Evolutionary conservation across 53 echinoderm and acorn worm species (phyloP).

Genomic region (Apostichopus leukothele): DNA sequence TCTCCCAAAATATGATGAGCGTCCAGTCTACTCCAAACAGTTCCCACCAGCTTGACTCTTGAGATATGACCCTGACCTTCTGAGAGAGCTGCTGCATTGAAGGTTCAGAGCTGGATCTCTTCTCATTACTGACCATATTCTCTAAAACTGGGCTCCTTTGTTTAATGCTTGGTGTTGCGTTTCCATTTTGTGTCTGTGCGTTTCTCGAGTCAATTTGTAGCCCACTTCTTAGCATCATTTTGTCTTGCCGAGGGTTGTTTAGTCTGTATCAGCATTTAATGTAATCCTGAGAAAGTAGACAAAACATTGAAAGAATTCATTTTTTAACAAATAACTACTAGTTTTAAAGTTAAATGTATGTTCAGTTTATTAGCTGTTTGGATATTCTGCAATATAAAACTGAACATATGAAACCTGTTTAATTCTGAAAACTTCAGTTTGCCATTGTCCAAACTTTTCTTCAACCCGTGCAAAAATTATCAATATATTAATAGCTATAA

Average conservation of each 20-base stretch:
- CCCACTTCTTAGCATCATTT: conserved; percentile 7
- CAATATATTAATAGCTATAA: too few species aligned
- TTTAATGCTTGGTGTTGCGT: background rate
- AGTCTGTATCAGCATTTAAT: too few species aligned
- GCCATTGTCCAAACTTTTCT: too few species aligned
- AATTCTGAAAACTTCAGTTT: too few species aligned
- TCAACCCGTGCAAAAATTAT: too few species aligned
- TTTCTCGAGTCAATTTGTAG: background rate
- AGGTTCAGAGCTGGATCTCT: background rate
- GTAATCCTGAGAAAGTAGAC: too few species aligned
- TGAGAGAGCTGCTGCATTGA: conserved; percentile 55
- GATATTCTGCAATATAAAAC: too few species aligned
- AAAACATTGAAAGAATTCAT: too few species aligned
- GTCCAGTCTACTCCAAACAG: conserved; percentile 78
- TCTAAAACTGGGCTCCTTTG: background rate
- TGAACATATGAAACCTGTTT: too few species aligned
- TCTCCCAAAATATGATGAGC: conserved; percentile 52
- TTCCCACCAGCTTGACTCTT: conserved; percentile 73
- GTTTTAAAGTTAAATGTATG: too few species aligned
- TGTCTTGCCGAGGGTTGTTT: background rate
- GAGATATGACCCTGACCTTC: conserved; percentile 49
- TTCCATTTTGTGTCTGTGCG: background rate
- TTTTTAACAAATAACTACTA: too few species aligned
- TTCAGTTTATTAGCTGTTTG: too few species aligned
- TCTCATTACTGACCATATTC: background rate